phyloP scores from a whole-genome alignment of 2,797 vertebrate genomes.

The Macroramphosus scolopax region DNA sequence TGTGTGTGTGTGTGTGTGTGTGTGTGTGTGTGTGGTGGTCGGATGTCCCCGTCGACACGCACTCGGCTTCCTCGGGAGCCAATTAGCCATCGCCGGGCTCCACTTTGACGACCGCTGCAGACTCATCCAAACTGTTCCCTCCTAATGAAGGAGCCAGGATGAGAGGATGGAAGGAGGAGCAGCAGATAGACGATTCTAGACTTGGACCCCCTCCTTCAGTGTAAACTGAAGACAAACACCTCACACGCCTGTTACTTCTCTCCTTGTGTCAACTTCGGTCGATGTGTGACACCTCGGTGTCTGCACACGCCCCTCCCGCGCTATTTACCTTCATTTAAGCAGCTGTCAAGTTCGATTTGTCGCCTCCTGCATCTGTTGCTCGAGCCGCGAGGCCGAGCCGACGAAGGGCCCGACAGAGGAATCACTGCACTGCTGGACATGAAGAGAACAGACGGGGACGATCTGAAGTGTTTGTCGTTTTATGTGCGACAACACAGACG shows the following conservation, averaged over 20 bases:
- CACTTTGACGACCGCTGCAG: slow-evolving; percentile 24
- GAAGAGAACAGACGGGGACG: too few relatives aligned
- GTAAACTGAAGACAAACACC: neutral
- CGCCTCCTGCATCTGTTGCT: neutral
- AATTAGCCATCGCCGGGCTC: slow-evolving; percentile 57
- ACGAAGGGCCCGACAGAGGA: too few relatives aligned
- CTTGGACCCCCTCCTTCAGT: neutral
- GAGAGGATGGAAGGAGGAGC: slow-evolving; percentile 1
- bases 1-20: too few relatives aligned
- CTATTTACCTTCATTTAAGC: slow-evolving; percentile 31
- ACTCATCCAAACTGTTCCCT: slow-evolving; percentile 40
- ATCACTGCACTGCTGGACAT: too few relatives aligned
- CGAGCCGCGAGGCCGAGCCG: too few relatives aligned
- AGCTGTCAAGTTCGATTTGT: slow-evolving; percentile 31
- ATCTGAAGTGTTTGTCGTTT: too few relatives aligned
- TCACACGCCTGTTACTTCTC: neutral
- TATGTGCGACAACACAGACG: too few relatives aligned
- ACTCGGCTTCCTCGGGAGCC: slow-evolving; percentile 54
- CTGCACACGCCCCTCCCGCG: slow-evolving; percentile 2
- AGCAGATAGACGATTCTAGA: neutral
- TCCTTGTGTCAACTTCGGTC: slow-evolving; percentile 1
- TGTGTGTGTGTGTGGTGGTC: too few relatives aligned
- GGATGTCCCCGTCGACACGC: slow-evolving; percentile 38
- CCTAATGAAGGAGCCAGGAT: slow-evolving; percentile 47
- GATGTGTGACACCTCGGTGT: neutral